Evolutionary conservation across 2,797 vertebrate species (phyloP).

Genomic region (Apogon talboti): DNA sequence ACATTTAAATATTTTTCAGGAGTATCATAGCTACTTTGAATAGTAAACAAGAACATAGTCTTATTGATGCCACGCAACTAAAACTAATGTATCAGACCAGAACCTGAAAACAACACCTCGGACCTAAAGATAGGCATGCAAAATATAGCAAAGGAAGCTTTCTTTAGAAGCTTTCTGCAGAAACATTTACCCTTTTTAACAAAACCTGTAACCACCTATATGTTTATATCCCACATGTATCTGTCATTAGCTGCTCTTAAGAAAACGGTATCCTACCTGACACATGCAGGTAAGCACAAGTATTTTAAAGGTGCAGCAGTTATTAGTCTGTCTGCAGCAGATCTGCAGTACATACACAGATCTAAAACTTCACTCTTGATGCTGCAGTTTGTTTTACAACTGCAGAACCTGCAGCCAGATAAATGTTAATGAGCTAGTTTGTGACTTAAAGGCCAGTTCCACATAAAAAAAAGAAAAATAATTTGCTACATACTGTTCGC

Average conservation of each 20-base stretch:
- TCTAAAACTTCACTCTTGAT: constrained; percentile 2
- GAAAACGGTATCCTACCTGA: neutral
- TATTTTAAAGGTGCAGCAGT: constrained; percentile 3
- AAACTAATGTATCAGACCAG: constrained; percentile 19
- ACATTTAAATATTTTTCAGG: constrained; percentile 19
- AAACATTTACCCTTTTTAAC: neutral
- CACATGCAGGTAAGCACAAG: neutral
- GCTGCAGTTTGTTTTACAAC: constrained; percentile 4
- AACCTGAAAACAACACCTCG: constrained; percentile 15
- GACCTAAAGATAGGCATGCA: constrained; percentile 20
- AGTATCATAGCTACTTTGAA: constrained; percentile 51
- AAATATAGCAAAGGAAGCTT: constrained; percentile 8
- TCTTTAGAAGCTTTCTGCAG: neutral
- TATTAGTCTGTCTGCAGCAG: constrained; percentile 8
- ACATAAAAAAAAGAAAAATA: constrained; percentile 26
- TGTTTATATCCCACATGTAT: constrained; percentile 1
- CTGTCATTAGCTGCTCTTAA: constrained; percentile 11
- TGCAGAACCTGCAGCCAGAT: constrained; percentile 11
- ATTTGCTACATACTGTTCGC: constrained; percentile 65
- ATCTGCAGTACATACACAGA: constrained; percentile 1
- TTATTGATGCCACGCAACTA: constrained; percentile 29
- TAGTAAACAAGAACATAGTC: constrained; percentile 37
- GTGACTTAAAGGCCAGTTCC: constrained; percentile 9
- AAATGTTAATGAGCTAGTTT: neutral
- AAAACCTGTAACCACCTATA: neutral